A percentile compares a stretch with the other conserved stretches of the same genome.
Evolutionary conservation across 2,797 vertebrate genomes (phyloP).

Genomic region (Pelodytes ibericus): DNA sequence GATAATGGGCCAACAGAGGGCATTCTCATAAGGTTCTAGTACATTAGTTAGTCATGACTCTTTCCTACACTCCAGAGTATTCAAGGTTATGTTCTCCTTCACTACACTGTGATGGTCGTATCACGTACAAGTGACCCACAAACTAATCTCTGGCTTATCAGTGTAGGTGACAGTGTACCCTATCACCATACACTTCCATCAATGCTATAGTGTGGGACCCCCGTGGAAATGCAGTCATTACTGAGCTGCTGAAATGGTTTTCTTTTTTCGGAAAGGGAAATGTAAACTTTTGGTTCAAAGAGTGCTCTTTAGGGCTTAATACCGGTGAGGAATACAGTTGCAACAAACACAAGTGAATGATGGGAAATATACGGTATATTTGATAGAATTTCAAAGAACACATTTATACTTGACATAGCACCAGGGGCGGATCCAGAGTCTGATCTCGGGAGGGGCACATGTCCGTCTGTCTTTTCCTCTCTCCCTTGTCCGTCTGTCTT

Average conservation of each 20-base stretch:
- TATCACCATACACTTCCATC: constrained; percentile 30
- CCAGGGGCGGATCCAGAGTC: no score
- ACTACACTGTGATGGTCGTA: constrained; percentile 58
- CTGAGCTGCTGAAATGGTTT: constrained; percentile 29
- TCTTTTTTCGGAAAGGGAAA: constrained; percentile 49
- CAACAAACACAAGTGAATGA: no score
- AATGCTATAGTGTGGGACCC: constrained; percentile 37
- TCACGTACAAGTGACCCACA: constrained; percentile 55
- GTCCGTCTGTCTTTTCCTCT: no score
- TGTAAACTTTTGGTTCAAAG: background rate
- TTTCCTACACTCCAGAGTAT: constrained; percentile 53
- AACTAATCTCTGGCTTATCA: constrained; percentile 63
- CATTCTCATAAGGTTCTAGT: constrained; percentile 54
- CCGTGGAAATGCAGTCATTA: constrained; percentile 5
- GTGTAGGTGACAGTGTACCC: constrained; percentile 56
- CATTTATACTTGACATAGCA: no score
- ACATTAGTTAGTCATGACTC: constrained; percentile 31
- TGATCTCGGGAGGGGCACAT: no score
- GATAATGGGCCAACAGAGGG: constrained; percentile 8
- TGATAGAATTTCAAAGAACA: no score
- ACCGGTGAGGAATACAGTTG: no score
- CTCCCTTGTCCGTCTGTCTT: no score
- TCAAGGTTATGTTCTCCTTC: constrained; percentile 63
- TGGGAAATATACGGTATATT: no score
- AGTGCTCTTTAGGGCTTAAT: no score